phyloP scores from a whole-genome alignment of 1,140 invertebrate genomes.

The Drosophila nasuta region DNA sequence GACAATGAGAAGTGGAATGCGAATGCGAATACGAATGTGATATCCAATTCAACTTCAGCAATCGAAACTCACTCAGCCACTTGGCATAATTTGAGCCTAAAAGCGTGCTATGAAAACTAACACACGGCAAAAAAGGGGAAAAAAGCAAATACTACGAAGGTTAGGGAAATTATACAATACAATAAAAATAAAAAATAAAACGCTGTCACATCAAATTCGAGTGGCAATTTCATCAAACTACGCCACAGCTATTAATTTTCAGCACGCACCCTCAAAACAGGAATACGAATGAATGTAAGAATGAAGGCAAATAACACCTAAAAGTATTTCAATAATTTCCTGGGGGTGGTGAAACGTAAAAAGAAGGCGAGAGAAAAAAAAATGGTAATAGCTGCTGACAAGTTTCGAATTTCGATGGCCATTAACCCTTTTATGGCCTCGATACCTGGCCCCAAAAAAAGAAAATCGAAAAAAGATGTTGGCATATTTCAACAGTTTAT shows the following conservation, averaged over 20 bases:
- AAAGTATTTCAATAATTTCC: conserved; percentile 79
- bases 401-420: conserved; percentile 77
- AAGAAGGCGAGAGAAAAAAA: background rate
- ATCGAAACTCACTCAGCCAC: conserved; percentile 75
- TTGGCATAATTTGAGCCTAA: conserved; percentile 76
- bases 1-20: conserved; percentile 23
- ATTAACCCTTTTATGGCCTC: conserved; percentile 75
- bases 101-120: conserved; percentile 62
- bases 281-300: background rate
- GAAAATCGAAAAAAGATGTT: conserved; percentile 37
- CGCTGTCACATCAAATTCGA: conserved; percentile 78
- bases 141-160: conserved; percentile 9
- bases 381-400: conserved; percentile 70
- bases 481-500: conserved; percentile 78
- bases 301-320: conserved; percentile 51
- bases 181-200: conserved; percentile 71
- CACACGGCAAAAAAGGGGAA: conserved; percentile 21
- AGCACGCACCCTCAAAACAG: conserved; percentile 30
- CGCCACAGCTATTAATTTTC: conserved; percentile 52
- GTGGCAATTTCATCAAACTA: conserved; percentile 68
- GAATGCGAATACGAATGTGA: conserved; percentile 31
- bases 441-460: conserved; percentile 41
- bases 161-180: conserved; percentile 66
- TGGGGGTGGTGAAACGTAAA: background rate
- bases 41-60: conserved; percentile 52